Evolutionary conservation across 2,113 vertebrate genomes (phyloP).

Genomic region (Callipepla californica): DNA sequence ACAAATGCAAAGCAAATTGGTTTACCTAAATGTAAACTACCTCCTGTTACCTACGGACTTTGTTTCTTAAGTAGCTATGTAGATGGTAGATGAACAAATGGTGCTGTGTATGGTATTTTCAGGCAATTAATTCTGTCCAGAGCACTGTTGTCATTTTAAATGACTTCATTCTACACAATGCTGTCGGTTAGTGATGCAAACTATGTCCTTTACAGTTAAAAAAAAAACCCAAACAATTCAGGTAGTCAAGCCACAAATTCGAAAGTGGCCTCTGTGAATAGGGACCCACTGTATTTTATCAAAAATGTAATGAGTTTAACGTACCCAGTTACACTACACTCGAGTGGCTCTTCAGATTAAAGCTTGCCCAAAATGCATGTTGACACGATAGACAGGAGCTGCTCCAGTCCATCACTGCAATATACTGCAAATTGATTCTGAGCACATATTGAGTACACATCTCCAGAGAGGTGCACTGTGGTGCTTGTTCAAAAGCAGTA

Average conservation of each 20-base stretch:
- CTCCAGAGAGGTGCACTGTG: constrained; percentile 1
- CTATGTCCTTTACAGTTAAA: background rate
- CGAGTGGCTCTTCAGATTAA: background rate
- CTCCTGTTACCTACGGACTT: background rate
- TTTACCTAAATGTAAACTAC: background rate
- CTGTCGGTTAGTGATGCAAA: background rate
- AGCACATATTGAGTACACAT: background rate
- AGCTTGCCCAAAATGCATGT: background rate
- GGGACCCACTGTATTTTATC: background rate
- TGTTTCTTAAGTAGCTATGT: background rate
- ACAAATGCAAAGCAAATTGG: background rate
- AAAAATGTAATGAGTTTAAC: constrained; percentile 15
- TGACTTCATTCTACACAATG: background rate
- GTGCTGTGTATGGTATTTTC: background rate
- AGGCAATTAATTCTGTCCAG: background rate
- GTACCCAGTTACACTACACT: background rate
- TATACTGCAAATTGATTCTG: background rate
- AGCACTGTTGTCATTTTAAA: background rate
- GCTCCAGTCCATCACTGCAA: background rate
- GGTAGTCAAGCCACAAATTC: background rate
- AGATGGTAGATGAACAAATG: background rate
- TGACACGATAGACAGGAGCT: background rate
- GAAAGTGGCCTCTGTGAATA: constrained; percentile 4
- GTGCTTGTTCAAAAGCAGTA: background rate
- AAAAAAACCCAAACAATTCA: background rate